phyloP scores from a whole-genome alignment of 2,888 invertebrate genomes.

The Troilus luridus region DNA sequence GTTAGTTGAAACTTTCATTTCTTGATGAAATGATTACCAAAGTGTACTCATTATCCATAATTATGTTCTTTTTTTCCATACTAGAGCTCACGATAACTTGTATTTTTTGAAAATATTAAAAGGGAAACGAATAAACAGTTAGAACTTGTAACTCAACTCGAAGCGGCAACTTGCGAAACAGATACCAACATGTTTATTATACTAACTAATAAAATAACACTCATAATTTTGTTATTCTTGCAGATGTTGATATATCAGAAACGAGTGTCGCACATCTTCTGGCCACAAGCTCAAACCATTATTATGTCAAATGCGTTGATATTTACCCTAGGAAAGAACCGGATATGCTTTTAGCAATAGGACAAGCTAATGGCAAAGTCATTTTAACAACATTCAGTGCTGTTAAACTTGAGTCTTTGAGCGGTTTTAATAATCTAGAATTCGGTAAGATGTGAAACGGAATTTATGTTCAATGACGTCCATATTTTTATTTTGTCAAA shows the following conservation, averaged over 20 bases:
- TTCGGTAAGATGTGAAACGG: constrained; percentile 75
- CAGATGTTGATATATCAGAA: constrained; percentile 80
- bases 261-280: constrained; percentile 79
- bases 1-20: too few relatives aligned
- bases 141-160: too few relatives aligned
- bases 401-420: constrained; percentile 76
- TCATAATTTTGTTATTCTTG: constrained; percentile 65
- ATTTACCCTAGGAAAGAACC: constrained; percentile 84
- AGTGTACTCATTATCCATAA: too few relatives aligned
- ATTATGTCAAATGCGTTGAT: constrained; percentile 89
- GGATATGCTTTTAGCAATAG: constrained; percentile 88
- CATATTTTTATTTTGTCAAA: too few relatives aligned
- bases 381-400: constrained; percentile 84
- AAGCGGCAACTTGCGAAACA: too few relatives aligned
- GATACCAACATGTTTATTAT: not conserved
- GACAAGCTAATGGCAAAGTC: constrained; percentile 91
- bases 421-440: constrained; percentile 80
- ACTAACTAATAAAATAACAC: not conserved
- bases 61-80: too few relatives aligned
- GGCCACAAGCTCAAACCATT: constrained; percentile 80
- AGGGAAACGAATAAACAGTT: too few relatives aligned
- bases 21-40: too few relatives aligned
- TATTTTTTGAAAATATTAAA: too few relatives aligned
- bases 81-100: too few relatives aligned
- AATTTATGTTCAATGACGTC: not conserved